Base-by-base conservation (phyloP, 2,797 vertebrate genomes). In the Bradypus variegatus region DNA sequence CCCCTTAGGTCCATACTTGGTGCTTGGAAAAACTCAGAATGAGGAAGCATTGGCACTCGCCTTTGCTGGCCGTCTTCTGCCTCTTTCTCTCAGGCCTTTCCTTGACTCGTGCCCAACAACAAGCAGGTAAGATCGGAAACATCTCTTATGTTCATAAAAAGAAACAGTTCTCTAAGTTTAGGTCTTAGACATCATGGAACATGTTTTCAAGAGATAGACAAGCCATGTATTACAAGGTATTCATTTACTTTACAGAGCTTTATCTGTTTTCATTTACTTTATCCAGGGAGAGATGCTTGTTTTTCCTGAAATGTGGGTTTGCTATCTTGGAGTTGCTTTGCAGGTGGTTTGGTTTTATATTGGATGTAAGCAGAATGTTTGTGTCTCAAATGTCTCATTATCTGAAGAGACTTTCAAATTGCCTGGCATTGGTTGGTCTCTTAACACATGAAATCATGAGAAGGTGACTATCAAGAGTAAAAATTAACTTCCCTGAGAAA, bases 71-170 rank as follows among this genome's bases (percentile, higher is more conserved):
- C 94, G 92, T 98, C 85, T 91, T 98, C 95, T 98, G 97, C 79
- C 88, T 99, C 95, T 94, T 99, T 55, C 95, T 98, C 83, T 97
- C 97, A 96, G 98, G 98, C 96, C 96, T 98, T 58, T 87, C 95
- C 21, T 95, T 36, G 0, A 96, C 97, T 19, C 80, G 89, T 38
- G 98, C 98, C 94, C 98, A 99, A 94, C 96, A 96, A 72, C 95
- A 95, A 93, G 90, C 94, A 96, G 97, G 98, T 98, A 97, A 97
- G 97, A 81, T 5, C 2, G 25, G 90, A 31, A 53, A 31, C 14
- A 2, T 8, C 78, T 76, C 53, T 38, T 31, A 4, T 4, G 27
- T 53, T 53, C 76, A 7, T 73, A 16, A 4, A 48, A 18, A 67
- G 23, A 21, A n/a, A 4, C 12, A 29, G 53, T 2, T 2, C 41